These are phyloP conservation scores for Chamaetylas fuelleborni DNA, from an alignment of 2,113 vertebrate species.

Conservation along the genomic window DNA sequence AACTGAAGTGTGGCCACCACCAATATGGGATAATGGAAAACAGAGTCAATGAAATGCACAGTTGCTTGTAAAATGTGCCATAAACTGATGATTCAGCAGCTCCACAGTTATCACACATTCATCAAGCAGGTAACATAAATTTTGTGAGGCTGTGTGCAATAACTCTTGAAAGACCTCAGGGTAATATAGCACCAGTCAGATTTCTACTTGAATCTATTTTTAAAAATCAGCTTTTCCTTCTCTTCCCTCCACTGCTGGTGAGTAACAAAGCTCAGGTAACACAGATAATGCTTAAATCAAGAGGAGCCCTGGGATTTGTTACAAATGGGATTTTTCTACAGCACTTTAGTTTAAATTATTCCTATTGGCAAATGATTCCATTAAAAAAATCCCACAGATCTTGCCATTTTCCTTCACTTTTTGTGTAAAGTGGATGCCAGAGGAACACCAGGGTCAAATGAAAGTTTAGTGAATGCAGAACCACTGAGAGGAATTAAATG, in stretches of 20 bases:
- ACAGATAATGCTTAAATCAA: background rate
- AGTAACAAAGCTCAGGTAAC: background rate
- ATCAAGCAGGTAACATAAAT: constrained; percentile 37
- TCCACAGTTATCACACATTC: background rate
- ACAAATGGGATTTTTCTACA: background rate
- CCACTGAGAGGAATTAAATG: background rate
- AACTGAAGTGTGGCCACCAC: background rate
- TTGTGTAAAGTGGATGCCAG: background rate
- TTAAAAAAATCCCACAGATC: background rate
- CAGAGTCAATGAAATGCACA: background rate
- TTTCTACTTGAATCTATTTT: background rate
- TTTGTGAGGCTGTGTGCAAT: background rate
- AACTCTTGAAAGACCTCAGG: background rate
- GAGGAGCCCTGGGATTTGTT: background rate
- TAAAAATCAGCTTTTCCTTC: background rate
- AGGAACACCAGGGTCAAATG: background rate
- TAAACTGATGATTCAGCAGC: constrained; percentile 38
- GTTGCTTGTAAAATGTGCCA: background rate
- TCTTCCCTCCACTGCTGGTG: background rate
- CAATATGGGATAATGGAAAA: background rate
- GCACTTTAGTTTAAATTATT: background rate
- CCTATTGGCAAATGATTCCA: background rate
- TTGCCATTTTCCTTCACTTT: background rate
- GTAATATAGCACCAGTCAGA: background rate
- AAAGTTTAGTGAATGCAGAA: background rate